A percentile compares a stretch with the other conserved stretches of the same genome.
Conservation (phyloP, 2,113 vertebrate genomes). For the Cichladusa arquata region DNA sequence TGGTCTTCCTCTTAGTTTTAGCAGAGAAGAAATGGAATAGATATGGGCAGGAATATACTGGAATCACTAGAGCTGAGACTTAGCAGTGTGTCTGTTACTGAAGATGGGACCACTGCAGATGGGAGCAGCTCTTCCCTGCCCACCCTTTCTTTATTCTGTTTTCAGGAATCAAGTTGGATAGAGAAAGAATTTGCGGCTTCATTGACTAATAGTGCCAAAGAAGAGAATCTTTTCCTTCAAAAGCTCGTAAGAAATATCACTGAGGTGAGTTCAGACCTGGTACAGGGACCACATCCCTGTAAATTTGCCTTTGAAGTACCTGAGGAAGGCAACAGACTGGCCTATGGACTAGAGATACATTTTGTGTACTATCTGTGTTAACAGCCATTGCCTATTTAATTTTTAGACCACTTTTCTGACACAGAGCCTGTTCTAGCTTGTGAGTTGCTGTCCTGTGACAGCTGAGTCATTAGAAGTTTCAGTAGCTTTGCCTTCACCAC, state of each 20-base stretch:
- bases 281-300: neutral
- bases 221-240: conserved; percentile 71
- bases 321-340: neutral
- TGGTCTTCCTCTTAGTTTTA: neutral
- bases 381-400: neutral
- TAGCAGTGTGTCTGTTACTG: neutral
- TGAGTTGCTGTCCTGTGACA: neutral
- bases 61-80: neutral
- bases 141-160: conserved; percentile 1
- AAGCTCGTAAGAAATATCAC: conserved; percentile 70
- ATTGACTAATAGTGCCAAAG: conserved; percentile 51
- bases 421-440: neutral
- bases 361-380: neutral
- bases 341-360: neutral
- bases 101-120: neutral
- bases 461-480: neutral
- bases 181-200: conserved; percentile 66
- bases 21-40: neutral
- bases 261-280: conserved; percentile 44
- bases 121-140: neutral
- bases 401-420: neutral
- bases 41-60: neutral
- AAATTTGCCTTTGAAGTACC: neutral
- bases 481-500: neutral
- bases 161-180: conserved; percentile 65